Conservation (phyloP, 1,140 invertebrate genomes). For the Drosophila kepulauana region DNA sequence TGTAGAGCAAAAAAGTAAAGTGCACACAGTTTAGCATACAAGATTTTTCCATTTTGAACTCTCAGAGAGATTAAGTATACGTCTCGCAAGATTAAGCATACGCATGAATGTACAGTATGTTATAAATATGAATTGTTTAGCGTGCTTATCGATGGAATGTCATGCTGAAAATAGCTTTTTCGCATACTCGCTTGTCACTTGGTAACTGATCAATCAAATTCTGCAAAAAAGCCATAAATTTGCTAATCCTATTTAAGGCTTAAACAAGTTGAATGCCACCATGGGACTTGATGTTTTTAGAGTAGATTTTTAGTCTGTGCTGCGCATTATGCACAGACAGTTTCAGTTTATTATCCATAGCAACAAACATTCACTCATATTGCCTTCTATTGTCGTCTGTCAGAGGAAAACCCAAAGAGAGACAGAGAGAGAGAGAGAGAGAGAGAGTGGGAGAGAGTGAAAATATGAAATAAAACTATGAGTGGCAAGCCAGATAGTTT, state of each 20-base stretch:
- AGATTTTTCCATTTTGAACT: slow-evolving; percentile 28
- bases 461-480: slow-evolving; percentile 41
- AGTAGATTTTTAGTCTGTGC: slow-evolving; percentile 11
- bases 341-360: slow-evolving; percentile 28
- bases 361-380: slow-evolving; percentile 1
- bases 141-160: neutral
- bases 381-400: slow-evolving; percentile 36
- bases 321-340: slow-evolving; percentile 32
- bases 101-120: neutral
- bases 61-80: slow-evolving; percentile 1
- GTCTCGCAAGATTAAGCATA: neutral
- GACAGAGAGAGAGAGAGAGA: neutral
- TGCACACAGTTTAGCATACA: slow-evolving; percentile 8
- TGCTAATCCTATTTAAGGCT: neutral
- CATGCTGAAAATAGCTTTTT: slow-evolving; percentile 16
- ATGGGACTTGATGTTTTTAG: neutral
- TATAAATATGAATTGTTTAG: slow-evolving; percentile 2
- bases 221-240: slow-evolving; percentile 21
- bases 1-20: neutral
- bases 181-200: slow-evolving; percentile 13
- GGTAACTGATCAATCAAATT: slow-evolving; percentile 36
- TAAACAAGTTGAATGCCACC: slow-evolving; percentile 11
- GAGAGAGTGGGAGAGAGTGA: neutral
- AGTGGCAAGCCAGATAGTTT: slow-evolving; percentile 43
- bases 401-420: neutral